Base-by-base conservation (phyloP, 2,113 vertebrate species). In the Orthonyx spaldingii region DNA sequence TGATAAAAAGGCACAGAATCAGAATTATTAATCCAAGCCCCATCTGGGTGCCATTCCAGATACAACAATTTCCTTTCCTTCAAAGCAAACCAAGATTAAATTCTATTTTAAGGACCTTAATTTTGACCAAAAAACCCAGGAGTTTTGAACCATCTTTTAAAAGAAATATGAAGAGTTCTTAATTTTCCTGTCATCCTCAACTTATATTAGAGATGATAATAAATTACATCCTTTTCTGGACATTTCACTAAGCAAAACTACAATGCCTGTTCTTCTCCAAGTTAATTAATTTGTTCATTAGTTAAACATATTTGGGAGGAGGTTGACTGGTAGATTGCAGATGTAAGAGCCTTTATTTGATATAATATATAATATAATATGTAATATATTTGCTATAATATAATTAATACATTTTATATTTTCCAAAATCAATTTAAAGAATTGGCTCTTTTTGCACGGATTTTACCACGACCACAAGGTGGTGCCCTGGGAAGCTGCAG, bases 391-490 rank as follows among this genome's bases (percentile, higher is more conserved):
- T 44, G 14, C 33, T 65, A 24, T 42, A 41, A 47, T 18, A 8
- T 1, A 13, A 53, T 53, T 26, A 78, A 50, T 49, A 35, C 6
- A 24, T 13, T 6, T 33, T 32, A 5, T 22, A 3, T 72, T 75
- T 76, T 53, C 41, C 15, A 12, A 41, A n/a, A 49, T n/a, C 3
- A 2, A 0, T 53, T 24, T 24, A 11, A 80, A 33, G 32, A 55
- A 26, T 1, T 11, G 41, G 41, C 28, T 69, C 16, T 18, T 55
- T 91, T 75, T 42, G 23, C 57, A 77, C 33, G 4, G 4, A 13
- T 66, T 68, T 94, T 93, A 52, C 82, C 88, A 95, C 24, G 13
- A 49, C 96, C 96, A 97, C 96, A 59, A 96, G 96, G 92, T 96
- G 96, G 96, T 64, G 96, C 93, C 85, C 69, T 44, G 90, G 18